Percentiles rank a stretch among this genome's conserved stretches.
phyloP scores from a whole-genome alignment of 2,888 invertebrate species.

The Furcula furcula region DNA sequence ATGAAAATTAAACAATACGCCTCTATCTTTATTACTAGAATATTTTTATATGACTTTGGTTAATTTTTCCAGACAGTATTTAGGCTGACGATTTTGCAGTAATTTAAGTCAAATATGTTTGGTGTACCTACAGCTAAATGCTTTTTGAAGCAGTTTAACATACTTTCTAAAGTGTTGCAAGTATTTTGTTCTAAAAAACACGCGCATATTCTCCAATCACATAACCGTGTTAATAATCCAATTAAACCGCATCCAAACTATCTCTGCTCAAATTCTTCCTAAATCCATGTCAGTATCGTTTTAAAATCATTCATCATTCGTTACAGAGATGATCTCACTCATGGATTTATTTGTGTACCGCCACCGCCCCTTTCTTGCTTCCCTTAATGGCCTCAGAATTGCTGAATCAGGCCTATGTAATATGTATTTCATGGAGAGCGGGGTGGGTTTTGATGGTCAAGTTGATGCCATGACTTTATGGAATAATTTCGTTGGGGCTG shows the following conservation, averaged over 20 bases:
- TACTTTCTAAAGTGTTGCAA: too few relatives aligned
- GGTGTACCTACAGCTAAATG: too few relatives aligned
- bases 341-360: conserved; percentile 61
- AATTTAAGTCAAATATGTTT: too few relatives aligned
- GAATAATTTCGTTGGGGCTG: neutral
- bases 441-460: conserved; percentile 14
- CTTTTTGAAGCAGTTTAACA: too few relatives aligned
- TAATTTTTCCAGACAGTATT: too few relatives aligned
- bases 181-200: too few relatives aligned
- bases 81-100: too few relatives aligned
- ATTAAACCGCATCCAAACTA: conserved; percentile 4
- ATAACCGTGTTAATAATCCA: too few relatives aligned
- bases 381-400: conserved; percentile 51
- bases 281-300: conserved; percentile 43
- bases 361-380: conserved; percentile 49
- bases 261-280: neutral
- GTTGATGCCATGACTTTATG: conserved; percentile 11
- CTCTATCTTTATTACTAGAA: too few relatives aligned
- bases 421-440: conserved; percentile 23
- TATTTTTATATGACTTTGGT: too few relatives aligned
- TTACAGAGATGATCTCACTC: conserved; percentile 44
- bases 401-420: conserved; percentile 38
- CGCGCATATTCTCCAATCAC: too few relatives aligned
- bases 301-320: conserved; percentile 72
- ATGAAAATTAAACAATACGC: too few relatives aligned